phyloP scores from a whole-genome alignment of 2,113 vertebrate species.

The Parus major region DNA sequence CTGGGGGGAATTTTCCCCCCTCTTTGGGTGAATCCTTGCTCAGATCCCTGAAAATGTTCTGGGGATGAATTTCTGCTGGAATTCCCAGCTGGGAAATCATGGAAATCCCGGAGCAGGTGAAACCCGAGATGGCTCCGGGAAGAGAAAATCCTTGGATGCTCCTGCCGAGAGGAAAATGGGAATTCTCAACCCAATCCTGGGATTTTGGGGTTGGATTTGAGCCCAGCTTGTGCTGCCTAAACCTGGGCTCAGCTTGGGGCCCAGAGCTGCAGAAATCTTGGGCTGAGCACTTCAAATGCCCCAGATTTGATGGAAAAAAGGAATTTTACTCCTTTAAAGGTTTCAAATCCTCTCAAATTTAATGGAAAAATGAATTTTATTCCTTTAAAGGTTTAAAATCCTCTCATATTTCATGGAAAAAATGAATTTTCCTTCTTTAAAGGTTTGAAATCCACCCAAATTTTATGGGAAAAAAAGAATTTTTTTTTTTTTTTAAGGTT shows the following conservation, averaged over 20 bases:
- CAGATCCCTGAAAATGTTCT: background rate
- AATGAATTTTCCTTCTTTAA: no score
- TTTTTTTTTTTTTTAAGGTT: no score
- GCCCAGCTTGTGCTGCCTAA: no score
- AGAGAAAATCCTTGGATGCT: background rate
- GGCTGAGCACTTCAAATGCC: no score
- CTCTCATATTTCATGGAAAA: no score
- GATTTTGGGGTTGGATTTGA: background rate
- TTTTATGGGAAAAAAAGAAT: no score
- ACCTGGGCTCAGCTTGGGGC: no score
- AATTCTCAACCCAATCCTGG: background rate
- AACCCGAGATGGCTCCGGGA: background rate
- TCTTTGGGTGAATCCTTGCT: background rate
- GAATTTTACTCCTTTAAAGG: background rate
- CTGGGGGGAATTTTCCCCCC: background rate
- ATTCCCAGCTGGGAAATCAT: background rate
- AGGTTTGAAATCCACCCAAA: no score
- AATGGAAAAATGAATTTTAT: no score
- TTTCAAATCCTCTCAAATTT: background rate
- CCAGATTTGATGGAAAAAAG: background rate
- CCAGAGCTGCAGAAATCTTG: no score
- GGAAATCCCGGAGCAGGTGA: background rate
- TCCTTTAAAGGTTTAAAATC: no score
- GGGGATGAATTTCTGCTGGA: background rate
- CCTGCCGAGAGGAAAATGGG: background rate